Evolutionary conservation across 2,888 invertebrate genomes (phyloP).

Genomic region (Sipha maydis): DNA sequence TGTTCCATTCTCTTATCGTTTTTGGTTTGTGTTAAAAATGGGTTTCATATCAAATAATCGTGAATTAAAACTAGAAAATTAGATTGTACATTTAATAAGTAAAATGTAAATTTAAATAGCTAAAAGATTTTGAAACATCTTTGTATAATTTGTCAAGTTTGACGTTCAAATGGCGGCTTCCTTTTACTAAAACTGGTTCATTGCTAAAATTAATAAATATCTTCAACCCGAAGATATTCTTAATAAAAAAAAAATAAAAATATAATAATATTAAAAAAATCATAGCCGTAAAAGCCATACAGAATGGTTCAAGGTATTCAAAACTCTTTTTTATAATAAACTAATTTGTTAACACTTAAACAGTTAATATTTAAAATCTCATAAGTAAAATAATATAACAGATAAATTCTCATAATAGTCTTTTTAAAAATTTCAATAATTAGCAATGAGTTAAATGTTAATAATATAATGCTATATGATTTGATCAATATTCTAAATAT

Average conservation of each 20-base stretch:
- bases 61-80: neutral
- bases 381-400: no score
- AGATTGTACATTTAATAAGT: neutral
- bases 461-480: no score
- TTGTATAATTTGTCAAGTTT: conserved; percentile 16
- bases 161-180: conserved; percentile 18
- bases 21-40: neutral
- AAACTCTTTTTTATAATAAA: neutral
- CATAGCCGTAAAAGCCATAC: conserved; percentile 43
- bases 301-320: conserved; percentile 49
- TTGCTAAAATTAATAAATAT: conserved; percentile 34
- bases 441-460: no score
- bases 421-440: no score
- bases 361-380: no score
- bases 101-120: neutral
- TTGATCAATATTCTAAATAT: no score
- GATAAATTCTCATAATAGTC: no score
- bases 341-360: no score
- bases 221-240: conserved; percentile 16
- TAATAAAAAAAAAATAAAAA: conserved; percentile 11
- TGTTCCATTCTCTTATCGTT: neutral
- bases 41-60: neutral
- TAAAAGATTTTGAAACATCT: conserved; percentile 29
- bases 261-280: no score
- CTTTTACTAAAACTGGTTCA: conserved; percentile 39